Evolutionary conservation across 2,113 vertebrate genomes (phyloP).

Genomic region (Apodemus speciosus): DNA sequence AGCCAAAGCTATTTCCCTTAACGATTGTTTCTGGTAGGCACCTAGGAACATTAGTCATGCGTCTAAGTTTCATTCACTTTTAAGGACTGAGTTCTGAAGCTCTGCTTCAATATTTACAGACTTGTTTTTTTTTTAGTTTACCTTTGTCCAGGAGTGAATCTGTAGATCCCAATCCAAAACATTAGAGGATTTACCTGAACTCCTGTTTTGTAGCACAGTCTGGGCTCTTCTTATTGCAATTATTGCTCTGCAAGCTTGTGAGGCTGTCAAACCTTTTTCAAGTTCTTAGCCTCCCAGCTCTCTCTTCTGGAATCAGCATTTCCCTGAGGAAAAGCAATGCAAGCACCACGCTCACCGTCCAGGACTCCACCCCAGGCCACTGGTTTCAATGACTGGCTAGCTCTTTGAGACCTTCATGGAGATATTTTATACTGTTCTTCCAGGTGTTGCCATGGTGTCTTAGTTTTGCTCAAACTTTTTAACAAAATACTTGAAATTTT

Average conservation of each 20-base stretch:
- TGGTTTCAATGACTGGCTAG: not conserved
- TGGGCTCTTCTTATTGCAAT: not conserved
- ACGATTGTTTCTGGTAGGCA: constrained; percentile 7
- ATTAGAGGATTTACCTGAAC: not conserved
- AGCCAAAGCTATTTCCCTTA: not conserved
- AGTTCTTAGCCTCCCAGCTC: not conserved
- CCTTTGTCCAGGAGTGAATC: not conserved
- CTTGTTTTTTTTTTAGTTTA: not conserved
- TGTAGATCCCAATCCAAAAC: not conserved
- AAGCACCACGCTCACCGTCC: not conserved
- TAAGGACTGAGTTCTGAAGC: not conserved
- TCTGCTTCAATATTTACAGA: not conserved
- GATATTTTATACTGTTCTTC: not conserved
- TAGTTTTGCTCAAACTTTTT: not conserved
- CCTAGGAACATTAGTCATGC: not conserved
- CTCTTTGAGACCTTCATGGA: not conserved
- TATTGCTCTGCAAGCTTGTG: not conserved
- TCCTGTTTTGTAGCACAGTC: not conserved
- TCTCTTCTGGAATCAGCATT: constrained; percentile 33
- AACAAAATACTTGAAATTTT: not conserved
- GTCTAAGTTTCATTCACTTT: not conserved
- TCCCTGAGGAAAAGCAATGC: constrained; percentile 14
- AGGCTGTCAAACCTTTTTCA: not conserved
- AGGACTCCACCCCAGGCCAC: not conserved
- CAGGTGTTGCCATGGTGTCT: not conserved